Conservation (phyloP, 2,888 invertebrate species). For the Prosapia bicincta region DNA sequence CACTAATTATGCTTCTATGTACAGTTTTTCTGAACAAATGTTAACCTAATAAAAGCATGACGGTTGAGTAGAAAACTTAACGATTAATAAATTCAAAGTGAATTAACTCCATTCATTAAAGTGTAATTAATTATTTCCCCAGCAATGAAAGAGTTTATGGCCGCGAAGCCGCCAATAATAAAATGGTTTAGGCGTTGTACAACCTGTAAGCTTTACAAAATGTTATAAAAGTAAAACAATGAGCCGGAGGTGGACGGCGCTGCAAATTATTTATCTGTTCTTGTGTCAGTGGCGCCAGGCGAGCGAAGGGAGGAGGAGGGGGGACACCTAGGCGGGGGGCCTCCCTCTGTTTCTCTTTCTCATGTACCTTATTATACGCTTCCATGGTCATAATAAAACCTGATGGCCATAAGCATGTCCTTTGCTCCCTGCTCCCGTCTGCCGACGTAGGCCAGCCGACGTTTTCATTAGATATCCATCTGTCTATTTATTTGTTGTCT, state of each 20-base stretch:
- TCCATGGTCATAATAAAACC: background rate
- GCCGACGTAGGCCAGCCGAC: background rate
- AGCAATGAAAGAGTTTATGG: too few species aligned
- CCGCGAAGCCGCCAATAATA: too few species aligned
- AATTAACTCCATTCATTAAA: too few species aligned
- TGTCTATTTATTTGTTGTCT: too few species aligned
- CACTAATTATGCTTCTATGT: too few species aligned
- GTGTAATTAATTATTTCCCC: too few species aligned
- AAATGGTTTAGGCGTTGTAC: too few species aligned
- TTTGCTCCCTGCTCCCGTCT: background rate
- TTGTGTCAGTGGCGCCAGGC: slow-evolving; percentile 31
- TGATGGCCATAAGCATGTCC: background rate
- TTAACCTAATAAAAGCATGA: too few species aligned
- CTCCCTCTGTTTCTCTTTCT: background rate
- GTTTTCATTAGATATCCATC: too few species aligned
- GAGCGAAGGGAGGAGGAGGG: background rate
- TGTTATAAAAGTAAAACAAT: background rate
- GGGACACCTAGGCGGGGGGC: background rate
- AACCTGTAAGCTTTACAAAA: background rate
- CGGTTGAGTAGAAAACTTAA: too few species aligned
- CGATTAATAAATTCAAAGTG: too few species aligned
- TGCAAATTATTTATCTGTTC: slow-evolving; percentile 27
- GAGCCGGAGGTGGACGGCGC: background rate
- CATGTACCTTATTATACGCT: slow-evolving; percentile 2
- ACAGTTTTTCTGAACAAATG: too few species aligned